Base-by-base conservation (phyloP, 2,797 vertebrate species). In the Amphiprion clarkii region DNA sequence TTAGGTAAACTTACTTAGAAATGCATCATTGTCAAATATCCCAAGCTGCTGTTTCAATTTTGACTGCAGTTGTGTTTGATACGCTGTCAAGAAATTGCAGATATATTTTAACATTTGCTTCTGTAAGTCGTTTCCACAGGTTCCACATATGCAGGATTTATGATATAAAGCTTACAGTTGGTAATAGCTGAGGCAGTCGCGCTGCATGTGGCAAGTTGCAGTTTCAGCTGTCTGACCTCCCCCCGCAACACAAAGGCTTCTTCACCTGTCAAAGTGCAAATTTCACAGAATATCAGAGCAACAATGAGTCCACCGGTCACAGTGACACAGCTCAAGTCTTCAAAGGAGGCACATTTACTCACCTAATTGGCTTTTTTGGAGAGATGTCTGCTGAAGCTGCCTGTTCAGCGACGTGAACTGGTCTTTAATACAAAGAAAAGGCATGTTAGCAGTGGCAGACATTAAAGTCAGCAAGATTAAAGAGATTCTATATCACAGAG, bases 1-100 rank as follows among this genome's bases (percentile, higher is more conserved):
- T 53, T 2, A 1, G 23, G 19, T 16, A 13, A 65, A 72, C 89
- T 68, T 53, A 91, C 91, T 25, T 48, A 55, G 51, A 67, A 72
- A 80, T 2, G 6, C 23, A 4, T 88, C 78, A n/a, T 25, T 54
- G 8, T 87, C 76, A 33, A 44, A 67, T 1, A 12, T 73, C 6
- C 59, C 60, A 69, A 87, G 71, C 27, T 82, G 62, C 11, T 74
- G 52, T 0, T 75, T 64, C 69, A 91, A 25, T 65, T 71, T 68
- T 13, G 7, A 53, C 3, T 76, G 53, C 51, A 90, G 23, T 13
- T 88, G 76, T 44, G 3, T 33, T 67, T 76, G 74, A 73, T 80
- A 71, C 0, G 67, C 91, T 91, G 86, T 36, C 19, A 23, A 66
- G 16, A 53, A 76, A 71, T 67, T 0, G 58, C 58, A 79, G 3